Evolutionary conservation across 2,888 invertebrate genomes (phyloP).

Genomic region (Aplocera efformata): DNA sequence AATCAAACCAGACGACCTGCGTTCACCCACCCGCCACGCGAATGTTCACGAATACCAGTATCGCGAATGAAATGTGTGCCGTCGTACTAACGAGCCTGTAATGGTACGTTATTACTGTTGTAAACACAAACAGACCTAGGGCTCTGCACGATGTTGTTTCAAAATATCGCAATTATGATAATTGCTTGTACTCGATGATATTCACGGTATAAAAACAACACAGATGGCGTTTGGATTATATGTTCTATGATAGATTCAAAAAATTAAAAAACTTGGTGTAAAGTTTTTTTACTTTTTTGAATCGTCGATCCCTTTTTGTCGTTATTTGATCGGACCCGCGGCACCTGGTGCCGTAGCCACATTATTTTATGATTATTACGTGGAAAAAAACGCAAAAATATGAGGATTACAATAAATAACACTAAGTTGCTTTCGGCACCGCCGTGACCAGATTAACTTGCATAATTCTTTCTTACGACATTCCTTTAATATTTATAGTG

Average conservation of each 20-base stretch:
- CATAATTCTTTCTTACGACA: constrained; percentile 25
- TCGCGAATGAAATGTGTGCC: constrained; percentile 31
- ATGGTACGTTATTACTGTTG: constrained; percentile 32
- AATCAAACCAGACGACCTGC: constrained; percentile 63
- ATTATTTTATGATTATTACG: constrained; percentile 49
- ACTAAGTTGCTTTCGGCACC: constrained; percentile 47
- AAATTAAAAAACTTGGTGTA: neutral
- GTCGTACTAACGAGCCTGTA: constrained; percentile 42
- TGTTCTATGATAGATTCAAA: constrained; percentile 3
- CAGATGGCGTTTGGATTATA: too few relatives aligned
- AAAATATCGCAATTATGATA: constrained; percentile 25
- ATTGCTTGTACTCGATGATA: constrained; percentile 12
- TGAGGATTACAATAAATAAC: constrained; percentile 52
- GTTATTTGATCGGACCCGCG: constrained; percentile 58
- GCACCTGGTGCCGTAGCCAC: constrained; percentile 52
- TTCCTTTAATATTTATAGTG: constrained; percentile 13
- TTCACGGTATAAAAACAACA: constrained; percentile 14
- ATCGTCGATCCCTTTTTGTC: constrained; percentile 28
- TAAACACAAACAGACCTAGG: constrained; percentile 28
- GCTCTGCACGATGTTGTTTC: constrained; percentile 20
- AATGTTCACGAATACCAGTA: constrained; percentile 48
- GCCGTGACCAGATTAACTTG: constrained; percentile 38
- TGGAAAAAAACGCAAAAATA: constrained; percentile 47
- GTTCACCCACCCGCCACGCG: constrained; percentile 14
- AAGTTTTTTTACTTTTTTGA: constrained; percentile 13